Base-by-base conservation (phyloP, 1,140 invertebrate genomes). In the Scaptomyza pallida region DNA sequence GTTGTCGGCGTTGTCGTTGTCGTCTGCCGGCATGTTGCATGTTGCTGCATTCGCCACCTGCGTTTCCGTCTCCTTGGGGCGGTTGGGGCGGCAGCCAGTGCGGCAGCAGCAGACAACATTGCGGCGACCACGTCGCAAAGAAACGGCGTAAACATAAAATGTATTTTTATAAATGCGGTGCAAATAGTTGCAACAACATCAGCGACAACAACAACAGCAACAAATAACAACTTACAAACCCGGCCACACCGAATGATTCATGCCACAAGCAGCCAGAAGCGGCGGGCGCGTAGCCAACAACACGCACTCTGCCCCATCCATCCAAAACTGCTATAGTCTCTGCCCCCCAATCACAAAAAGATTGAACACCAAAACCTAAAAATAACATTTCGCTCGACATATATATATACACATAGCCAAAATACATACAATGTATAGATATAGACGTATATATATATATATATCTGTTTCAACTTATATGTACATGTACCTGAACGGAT, bases 121-220 rank as follows among this genome's bases (percentile, higher is more conserved):
- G n/a, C n/a, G n/a, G n/a, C 45, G 57, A 59, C 45, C 43, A 48
- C 67, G 60, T 70, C 51, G 67, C 10, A 4, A n/a, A 40, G 30
- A 35, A 56, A 52, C 55, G 78, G 72, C 86, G 86, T 89, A 89
- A 89, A 89, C 86, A 89, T 88, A 78, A 89, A 89, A 89, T 82
- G 74, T 89, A 89, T 89, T 89, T 89, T 82, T 81, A 76, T 73
- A 86, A 78, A 88, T 77, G 72, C 68, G 55, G 63, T 71, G 74
- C 74, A 78, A 78, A 77, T 75, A 86, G 77, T 85, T 82, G 75
- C 78, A 74, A 69, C 65, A 69, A 69, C 65, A 69, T 48, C 50
- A 48, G 45, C 33, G 45, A 61, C 59, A 51, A 23, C 45, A 51
- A 23, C 52, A 35, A 35, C 15, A 51, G 35, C 23, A 62, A 30